Conservation (phyloP, 1,140 invertebrate genomes). For the Aphidius ervi region DNA sequence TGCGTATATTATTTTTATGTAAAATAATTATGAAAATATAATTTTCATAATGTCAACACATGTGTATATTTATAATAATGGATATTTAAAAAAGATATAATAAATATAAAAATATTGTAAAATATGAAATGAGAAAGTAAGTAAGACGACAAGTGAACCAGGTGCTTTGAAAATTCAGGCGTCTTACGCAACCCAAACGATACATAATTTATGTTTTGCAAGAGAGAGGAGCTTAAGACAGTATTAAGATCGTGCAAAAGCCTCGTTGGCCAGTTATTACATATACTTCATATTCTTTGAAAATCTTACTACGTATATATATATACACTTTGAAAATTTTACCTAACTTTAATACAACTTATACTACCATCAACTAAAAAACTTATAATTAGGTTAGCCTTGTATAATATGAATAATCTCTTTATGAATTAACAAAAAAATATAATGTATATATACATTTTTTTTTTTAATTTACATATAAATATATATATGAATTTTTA, state of each 20-base stretch:
- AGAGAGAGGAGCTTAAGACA: constrained; percentile 49
- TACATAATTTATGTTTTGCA: constrained; percentile 55
- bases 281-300: constrained; percentile 13
- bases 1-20: too few species aligned
- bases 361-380: too few species aligned
- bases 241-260: constrained; percentile 48
- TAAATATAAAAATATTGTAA: too few species aligned
- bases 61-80: too few species aligned
- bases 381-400: background rate
- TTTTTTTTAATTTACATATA: constrained; percentile 2
- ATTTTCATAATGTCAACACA: too few species aligned
- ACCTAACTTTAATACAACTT: background rate
- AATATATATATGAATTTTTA: constrained; percentile 9
- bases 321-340: constrained; percentile 8
- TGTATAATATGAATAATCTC: background rate
- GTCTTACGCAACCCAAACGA: constrained; percentile 51
- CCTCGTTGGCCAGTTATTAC: constrained; percentile 44
- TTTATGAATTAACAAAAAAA: background rate
- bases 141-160: constrained; percentile 43
- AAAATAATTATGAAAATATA: too few species aligned
- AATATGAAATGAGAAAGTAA: background rate
- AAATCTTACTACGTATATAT: constrained; percentile 8
- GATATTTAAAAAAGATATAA: too few species aligned
- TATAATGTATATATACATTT: background rate
- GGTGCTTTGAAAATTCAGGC: constrained; percentile 52